Percentiles rank a stretch among this genome's conserved stretches.
These are phyloP conservation scores for Drosophila navojoa DNA, from an alignment of 1,140 invertebrate genomes.

Conservation along the genomic window DNA sequence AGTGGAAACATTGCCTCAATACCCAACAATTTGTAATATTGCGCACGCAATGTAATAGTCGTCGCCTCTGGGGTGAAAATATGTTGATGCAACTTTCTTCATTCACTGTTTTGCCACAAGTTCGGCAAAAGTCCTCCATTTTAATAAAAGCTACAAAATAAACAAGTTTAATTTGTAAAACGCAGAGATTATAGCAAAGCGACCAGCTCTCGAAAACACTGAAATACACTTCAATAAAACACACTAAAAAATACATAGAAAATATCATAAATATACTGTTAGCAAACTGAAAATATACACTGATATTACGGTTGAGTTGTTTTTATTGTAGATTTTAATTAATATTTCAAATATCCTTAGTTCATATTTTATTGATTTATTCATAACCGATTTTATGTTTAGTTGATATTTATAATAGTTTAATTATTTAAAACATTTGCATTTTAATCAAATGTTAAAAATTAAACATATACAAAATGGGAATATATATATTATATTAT, in stretches of 20 bases:
- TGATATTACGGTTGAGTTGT: too few relatives aligned
- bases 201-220: not conserved
- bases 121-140: conserved; percentile 64
- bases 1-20: not conserved
- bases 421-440: too few relatives aligned
- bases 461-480: too few relatives aligned
- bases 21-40: conserved; percentile 67
- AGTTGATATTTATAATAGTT: too few relatives aligned
- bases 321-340: not conserved
- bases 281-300: too few relatives aligned
- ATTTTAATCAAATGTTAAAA: too few relatives aligned
- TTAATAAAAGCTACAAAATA: conserved; percentile 28
- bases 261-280: not conserved
- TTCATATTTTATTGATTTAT: too few relatives aligned
- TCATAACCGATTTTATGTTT: too few relatives aligned
- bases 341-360: not conserved
- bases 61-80: conserved; percentile 37
- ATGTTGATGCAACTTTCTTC: conserved; percentile 44
- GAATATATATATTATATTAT: too few relatives aligned
- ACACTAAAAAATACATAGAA: conserved; percentile 10
- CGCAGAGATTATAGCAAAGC: not conserved
- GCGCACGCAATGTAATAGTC: conserved; percentile 44
- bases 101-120: conserved; percentile 50
- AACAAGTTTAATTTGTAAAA: conserved; percentile 10
- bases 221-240: not conserved